Conservation (phyloP, 2,888 invertebrate genomes). For the Orthonychiurus folsomi region DNA sequence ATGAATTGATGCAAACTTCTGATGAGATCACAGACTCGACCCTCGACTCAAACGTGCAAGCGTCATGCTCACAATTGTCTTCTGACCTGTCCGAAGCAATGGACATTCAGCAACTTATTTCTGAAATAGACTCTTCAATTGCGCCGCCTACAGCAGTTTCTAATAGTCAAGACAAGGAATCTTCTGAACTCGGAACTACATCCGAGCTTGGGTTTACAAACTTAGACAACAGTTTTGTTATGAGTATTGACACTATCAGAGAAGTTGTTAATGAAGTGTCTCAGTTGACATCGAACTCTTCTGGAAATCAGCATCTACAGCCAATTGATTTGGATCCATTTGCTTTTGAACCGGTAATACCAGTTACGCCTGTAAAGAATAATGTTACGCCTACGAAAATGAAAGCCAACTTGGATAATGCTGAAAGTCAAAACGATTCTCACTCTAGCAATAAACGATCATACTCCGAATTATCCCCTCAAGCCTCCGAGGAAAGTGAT, state of each 20-base stretch:
- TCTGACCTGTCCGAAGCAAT: background rate
- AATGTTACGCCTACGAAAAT: background rate
- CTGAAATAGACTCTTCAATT: background rate
- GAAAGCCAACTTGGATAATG: background rate
- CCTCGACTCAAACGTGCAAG: background rate
- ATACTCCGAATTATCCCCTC: too few relatives aligned
- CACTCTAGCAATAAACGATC: background rate
- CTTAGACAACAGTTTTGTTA: background rate
- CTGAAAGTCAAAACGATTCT: background rate
- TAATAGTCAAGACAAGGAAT: background rate
- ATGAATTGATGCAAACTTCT: background rate
- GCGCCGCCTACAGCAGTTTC: background rate
- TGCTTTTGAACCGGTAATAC: background rate
- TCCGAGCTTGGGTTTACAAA: background rate
- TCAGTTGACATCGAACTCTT: background rate
- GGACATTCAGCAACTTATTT: background rate
- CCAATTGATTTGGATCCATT: background rate
- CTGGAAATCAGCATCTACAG: background rate
- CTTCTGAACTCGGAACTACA: too few relatives aligned
- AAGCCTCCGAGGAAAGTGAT: background rate
- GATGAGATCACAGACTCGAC: background rate
- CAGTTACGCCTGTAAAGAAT: too few relatives aligned
- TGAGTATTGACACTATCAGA: background rate
- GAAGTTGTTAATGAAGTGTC: background rate
- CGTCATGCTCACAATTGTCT: background rate